Evolutionary conservation across 2,113 vertebrate species (phyloP), one percentile per base, ranked within the genome.

Genomic region (Martes martes): DNA sequence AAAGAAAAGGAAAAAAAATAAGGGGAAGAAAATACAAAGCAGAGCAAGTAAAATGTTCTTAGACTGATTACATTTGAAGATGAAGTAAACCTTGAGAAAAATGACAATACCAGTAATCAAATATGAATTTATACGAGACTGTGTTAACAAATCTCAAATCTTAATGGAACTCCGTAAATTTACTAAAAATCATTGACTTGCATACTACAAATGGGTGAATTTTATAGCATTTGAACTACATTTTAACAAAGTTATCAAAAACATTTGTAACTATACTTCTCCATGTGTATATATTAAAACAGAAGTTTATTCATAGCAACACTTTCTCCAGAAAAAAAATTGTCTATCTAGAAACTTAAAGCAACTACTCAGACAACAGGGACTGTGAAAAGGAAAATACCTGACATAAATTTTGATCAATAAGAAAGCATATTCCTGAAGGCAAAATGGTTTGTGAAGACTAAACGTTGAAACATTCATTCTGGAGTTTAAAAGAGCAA

Each of bases 11-110:
- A 80, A 85, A 96, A 65, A 67, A 67, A 47, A 85, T 31, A 83
- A 89, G 82, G 52, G 18, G 11, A 76, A 82, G 63, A 80, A 78
- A 81, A 96, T 52, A 36, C 4, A 76, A 94, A 82, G 63, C 23
- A 89, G 24, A 97, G 11, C 45, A 97, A 95, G 18, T 71, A 73
- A 97, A 93, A 88, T 45, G 28, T 42, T 78, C 36, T 95, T 69
- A 90, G 21, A 52, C 7, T 78, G 28, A 74, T 88, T 94, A 94
- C 33, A 74, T 36, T 69, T 91, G 90, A 85, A 80, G 55, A n/a
- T 88, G n/a, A 96, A 84, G 55, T 88, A 95, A 57, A 11, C 90
- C 61, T 89, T 91, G n/a, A 89, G 36, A 73, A 96, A 95, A 96
- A 82, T n/a, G 36, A 73, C 8, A 93, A 9, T 26, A 87, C 16